Evolutionary conservation across 2,888 invertebrate species (phyloP), one percentile per base, ranked within the genome.

Genomic region (Apamea crenata): DNA sequence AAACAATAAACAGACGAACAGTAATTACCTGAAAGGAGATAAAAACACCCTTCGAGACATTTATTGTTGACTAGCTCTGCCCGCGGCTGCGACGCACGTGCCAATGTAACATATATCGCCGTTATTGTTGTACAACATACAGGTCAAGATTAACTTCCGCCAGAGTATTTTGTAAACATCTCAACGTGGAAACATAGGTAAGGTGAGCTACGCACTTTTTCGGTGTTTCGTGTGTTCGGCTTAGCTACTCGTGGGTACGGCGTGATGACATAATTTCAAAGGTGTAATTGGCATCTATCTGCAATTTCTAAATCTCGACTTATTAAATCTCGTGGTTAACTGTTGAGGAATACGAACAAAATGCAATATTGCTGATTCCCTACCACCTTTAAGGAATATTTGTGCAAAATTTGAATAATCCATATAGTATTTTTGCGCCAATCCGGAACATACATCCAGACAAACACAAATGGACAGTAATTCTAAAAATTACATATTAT

Each of bases 1-100:
- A 67, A 84, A 80, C 78, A 69, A 65, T 74, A 69, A 86, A 83
- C 71, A 67, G 61, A 50, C 68, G 5, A 16, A 74, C 67, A 47
- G 78, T 78, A 78, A 80, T 78, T 75, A 82, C 71, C 80, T 83
- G 76, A 63, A 50, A 29, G 8, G 25, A 65, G 40, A 76, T 69
- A 82, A 75, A 85, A 82, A 79, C 61, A 61, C 29, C 21, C 56
- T 76, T 44, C 16, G 50, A 66, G 47, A 68, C 59, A 72, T 74
- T 69, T 71, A 32, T 53, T 66, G 50, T 50, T 69, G 50, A 32
- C 32, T 32, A 14, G 65, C n/a, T 59, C n/a, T n/a, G 12, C 12
- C n/a, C n/a, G n/a, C n/a, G n/a, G 56, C n/a, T 59, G 12, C 56
- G 12, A n/a, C 21, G n/a, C 18, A 63, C 29, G 56, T 59, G 5